Base-by-base conservation (phyloP, 2,888 invertebrate genomes). In the Imbricaverruca yamaguchii region DNA sequence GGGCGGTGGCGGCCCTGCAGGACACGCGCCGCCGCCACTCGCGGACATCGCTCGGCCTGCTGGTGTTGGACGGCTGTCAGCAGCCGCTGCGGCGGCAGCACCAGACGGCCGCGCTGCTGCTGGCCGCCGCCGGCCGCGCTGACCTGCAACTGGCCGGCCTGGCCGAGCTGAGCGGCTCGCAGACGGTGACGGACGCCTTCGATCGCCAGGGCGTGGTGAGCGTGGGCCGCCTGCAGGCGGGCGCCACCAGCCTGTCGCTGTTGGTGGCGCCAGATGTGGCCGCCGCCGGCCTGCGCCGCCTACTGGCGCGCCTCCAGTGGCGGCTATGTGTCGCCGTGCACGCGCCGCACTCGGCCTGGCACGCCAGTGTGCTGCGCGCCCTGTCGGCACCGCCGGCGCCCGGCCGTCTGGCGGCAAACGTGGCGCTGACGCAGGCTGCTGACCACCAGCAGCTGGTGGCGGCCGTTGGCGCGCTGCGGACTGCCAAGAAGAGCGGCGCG, bases 1-100 rank as follows among this genome's bases (percentile, higher is more conserved):
- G 82, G 81, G 81, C 65, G 80, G 83, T 59, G 81, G 80, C 80
- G 88, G 88, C 87, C 87, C 87, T 80, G 67, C n/a, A 53, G 81
- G 69, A 57, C 9, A 18, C 53, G n/a, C 61, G 67, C n/a, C 82
- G n/a, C n/a, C 67, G 56, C 59, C 21, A 69, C 65, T 55, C 74
- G 18, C 55, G 10, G 9, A 53, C 15, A 10, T 1, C 21, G 53
- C 74, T 55, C 55, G 74, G 74, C 53, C 74, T 74, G 55, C 74
- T 74, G 74, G 15, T 74, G 74, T 21, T 74, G 74, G 74, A 74
- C 21, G 74, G 74, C 74, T 74, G 74, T 21, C 53, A 10, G 4
- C 55, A 55, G 74, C 74, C 39, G 21, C 55, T 74, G 74, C 74
- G 74, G 9, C 74, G 74, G 1, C 74, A 74, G 74, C 74, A 74